Conservation (phyloP, 2,113 vertebrate genomes). For the Morphnarchus princeps region DNA sequence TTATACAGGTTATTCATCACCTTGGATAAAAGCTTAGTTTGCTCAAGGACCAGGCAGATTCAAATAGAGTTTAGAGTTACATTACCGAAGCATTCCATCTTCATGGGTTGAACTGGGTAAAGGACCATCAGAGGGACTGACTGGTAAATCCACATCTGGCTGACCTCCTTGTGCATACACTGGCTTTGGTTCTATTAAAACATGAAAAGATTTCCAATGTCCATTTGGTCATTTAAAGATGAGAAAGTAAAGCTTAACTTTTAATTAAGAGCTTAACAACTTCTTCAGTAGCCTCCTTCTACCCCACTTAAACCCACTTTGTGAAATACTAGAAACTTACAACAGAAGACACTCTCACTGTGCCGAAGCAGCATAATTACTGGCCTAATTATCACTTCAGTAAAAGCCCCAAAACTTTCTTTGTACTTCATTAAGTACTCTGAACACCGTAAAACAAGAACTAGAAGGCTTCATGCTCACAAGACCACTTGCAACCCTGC, state of each 20-base stretch:
- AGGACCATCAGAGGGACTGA: slow-evolving; percentile 94
- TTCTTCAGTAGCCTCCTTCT: background rate
- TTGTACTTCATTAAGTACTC: background rate
- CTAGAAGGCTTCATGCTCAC: background rate
- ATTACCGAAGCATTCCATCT: slow-evolving; percentile 93
- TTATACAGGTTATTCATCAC: background rate
- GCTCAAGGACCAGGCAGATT: background rate
- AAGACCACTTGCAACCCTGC: background rate
- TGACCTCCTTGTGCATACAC: slow-evolving; percentile 97
- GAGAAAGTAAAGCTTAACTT: background rate
- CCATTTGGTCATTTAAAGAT: background rate
- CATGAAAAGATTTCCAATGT: background rate
- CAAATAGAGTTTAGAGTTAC: background rate
- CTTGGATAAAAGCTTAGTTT: background rate
- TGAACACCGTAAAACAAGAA: fast-evolving
- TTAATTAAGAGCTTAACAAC: background rate
- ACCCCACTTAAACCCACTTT: background rate
- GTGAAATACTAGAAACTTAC: background rate
- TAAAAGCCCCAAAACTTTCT: background rate
- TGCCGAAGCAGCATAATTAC: background rate
- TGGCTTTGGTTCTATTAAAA: slow-evolving; percentile 91
- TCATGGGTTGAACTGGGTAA: slow-evolving; percentile 90
- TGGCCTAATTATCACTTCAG: background rate
- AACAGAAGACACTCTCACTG: background rate
- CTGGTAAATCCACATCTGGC: slow-evolving; percentile 96